Base-by-base conservation (phyloP, 2,113 vertebrate genomes). In the Pagrus major region DNA sequence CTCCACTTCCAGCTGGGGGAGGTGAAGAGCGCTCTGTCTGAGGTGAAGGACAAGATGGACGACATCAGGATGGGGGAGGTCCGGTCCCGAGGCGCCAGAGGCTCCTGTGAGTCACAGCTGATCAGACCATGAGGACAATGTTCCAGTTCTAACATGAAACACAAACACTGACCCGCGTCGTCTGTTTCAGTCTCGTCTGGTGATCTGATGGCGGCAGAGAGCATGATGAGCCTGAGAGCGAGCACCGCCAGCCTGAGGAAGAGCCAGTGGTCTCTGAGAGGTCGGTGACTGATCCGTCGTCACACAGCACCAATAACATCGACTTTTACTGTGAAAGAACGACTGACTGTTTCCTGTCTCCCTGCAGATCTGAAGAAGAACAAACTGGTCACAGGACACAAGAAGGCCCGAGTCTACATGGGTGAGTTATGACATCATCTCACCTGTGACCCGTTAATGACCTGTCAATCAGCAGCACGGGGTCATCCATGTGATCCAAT, bases 221-320 rank as follows among this genome's bases (percentile, higher is more conserved):
- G 94, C 76, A 88, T 88, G 93, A 5, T 87, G 35, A 94, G 93
- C 61, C 71, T 95, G 46, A 89, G 90, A 31, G 89, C 80, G 14
- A 80, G 91, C 78, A 77, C 0, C 1, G 12, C 46, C 47, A 92
- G 33, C 12, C 55, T 93, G 71, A 89, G 77, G 85, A 93, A 77
- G 86, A 94, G 86, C 41, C 92, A 94, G 25, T 93, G 93, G 92
- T 86, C 91, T 44, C 74, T 95, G 14, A 94, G 55, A 93, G 94
- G 95, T 94, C 64, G 78, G 73, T 37, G 31, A 15, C 11, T 25
- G 39, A 35, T 61, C 10, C 18, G 1, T 2, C 1, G 5, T 20
- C 15, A 27, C n/a, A n/a, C n/a, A n/a, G n/a, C 41, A 15, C 11
- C 16, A 20, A 6, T 14, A n/a, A 9, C 16, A 31, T 2, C 49